Base-by-base conservation (phyloP, 1,140 invertebrate genomes). In the Acromyrmex heyeri region DNA sequence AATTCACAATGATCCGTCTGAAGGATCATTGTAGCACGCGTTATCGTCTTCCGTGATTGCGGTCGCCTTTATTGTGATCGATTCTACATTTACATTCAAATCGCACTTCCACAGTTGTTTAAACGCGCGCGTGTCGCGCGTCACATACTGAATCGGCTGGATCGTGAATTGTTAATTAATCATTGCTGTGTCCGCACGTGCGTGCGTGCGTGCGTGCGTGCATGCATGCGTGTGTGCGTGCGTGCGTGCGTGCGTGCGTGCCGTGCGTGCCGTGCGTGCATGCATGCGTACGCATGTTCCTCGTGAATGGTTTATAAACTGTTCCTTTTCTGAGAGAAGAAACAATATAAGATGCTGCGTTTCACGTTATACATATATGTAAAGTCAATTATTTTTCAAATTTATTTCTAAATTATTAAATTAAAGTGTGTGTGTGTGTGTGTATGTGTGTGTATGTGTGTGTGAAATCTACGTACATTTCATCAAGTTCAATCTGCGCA, bases 211-310 rank as follows among this genome's bases (percentile, higher is more conserved):
- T 50, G 27, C 75, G 6, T n/a, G 38, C 24, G 7, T 69, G 85
- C 48, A 27, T 83, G 50, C 82, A 53, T 62, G 21, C 16, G 8
- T 77, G 27, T 12, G 24, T 50, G 27, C 59, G 6, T n/a, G 38
- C 18, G 7, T 69, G 85, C 48, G 34, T 62, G 72, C 38, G 85
- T 86, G 79, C 78, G 65, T 88, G 21, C 59, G 48, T 83, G 50
- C 82, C 48, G 48, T 82, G 38, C 38, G 2, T 44, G 38, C 38
- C 38, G 38, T 44, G 2, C 38, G 34, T 38, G 34, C 34, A 7
- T 38, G 34, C 34, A 59, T 88, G 21, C 70, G 55, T 82, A 67
- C 82, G 69, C 67, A 48, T 55, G 53, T 82, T 82, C 18, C 18
- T 55, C 5, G 16, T 27, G 8, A 72, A 59, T 48, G 7, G 0